Evolutionary conservation across 2,888 invertebrate species (phyloP).

Genomic region (Pseudoips prasinana): DNA sequence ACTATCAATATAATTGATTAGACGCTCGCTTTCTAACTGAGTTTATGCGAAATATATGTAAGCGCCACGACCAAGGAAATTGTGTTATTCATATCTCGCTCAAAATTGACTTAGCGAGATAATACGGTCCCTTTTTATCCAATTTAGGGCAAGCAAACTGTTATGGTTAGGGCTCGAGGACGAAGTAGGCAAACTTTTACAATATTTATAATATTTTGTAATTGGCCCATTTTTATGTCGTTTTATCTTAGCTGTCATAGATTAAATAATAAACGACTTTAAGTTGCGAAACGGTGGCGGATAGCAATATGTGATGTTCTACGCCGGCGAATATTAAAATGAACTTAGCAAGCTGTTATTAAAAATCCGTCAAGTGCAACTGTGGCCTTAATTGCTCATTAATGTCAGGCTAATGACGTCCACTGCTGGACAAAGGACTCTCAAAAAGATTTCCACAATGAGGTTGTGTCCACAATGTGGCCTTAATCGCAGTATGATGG

Average conservation of each 20-base stretch:
- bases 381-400: conserved; percentile 22
- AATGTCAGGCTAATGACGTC: no score
- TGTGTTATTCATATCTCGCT: conserved; percentile 35
- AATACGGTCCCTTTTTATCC: conserved; percentile 60
- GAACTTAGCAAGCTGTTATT: conserved; percentile 35
- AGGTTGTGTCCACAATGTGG: no score
- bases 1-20: conserved; percentile 8
- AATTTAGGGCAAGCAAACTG: conserved; percentile 70
- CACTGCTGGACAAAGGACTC: no score
- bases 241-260: conserved; percentile 56
- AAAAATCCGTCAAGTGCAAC: conserved; percentile 26
- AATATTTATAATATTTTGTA: conserved; percentile 79
- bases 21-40: conserved; percentile 3
- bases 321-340: conserved; percentile 43
- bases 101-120: conserved; percentile 66
- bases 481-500: no score
- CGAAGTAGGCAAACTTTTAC: conserved; percentile 51
- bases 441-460: no score
- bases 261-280: conserved; percentile 52
- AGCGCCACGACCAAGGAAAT: conserved; percentile 20
- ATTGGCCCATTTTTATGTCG: conserved; percentile 61
- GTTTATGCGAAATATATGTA: conserved; percentile 14
- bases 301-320: conserved; percentile 39
- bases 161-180: conserved; percentile 66
- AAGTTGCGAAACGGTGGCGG: conserved; percentile 46